These are phyloP conservation scores for Siderastrea radians DNA, from an alignment of 92 coral and sea anemone species.

Conservation along the genomic window DNA sequence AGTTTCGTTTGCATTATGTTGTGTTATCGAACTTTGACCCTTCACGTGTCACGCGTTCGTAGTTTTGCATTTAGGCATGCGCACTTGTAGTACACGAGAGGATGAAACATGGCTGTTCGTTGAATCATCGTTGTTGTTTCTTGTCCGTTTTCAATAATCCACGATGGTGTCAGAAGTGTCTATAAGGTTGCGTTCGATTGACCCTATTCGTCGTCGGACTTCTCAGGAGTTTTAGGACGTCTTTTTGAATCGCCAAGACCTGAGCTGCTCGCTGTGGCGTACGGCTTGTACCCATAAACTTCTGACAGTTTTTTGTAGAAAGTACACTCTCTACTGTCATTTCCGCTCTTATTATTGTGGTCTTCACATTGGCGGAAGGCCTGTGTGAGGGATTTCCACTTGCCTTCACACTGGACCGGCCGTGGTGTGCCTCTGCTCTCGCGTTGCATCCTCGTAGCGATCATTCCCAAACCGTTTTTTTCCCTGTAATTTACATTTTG, in stretches of 20 bases:
- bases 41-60: no score
- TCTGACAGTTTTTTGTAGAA: conserved; percentile 6
- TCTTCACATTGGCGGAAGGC: conserved; percentile 20
- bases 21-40: no score
- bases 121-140: no score
- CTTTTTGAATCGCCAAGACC: conserved; percentile 5
- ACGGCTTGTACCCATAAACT: conserved; percentile 8
- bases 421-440: background rate
- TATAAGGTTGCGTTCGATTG: no score
- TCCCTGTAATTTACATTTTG: conserved; percentile 25
- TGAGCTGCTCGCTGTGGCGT: conserved; percentile 12
- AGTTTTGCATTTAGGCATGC: no score
- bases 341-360: conserved; percentile 11
- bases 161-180: no score
- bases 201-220: no score
- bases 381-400: conserved; percentile 17
- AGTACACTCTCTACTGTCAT: background rate
- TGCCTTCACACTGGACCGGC: conserved; percentile 31
- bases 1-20: no score
- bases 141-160: no score
- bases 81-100: no score
- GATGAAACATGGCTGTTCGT: no score
- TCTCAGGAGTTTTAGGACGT: background rate
- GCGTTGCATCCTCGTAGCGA: background rate
- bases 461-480: conserved; percentile 26